phyloP scores from a whole-genome alignment of 2,888 invertebrate species.

The Exephanes ischioxanthus region DNA sequence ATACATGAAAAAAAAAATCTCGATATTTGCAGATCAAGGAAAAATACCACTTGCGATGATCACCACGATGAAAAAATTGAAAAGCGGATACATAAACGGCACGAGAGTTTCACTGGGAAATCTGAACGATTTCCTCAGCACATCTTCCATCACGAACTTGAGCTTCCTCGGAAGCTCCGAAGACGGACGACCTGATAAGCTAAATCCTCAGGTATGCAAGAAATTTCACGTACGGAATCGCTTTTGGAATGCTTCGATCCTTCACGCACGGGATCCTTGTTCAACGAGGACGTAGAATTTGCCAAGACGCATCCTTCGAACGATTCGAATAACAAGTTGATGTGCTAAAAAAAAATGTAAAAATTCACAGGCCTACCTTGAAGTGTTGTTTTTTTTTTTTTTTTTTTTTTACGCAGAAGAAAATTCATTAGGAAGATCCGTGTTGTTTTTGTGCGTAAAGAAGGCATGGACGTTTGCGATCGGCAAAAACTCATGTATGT shows the following conservation, averaged over 20 bases:
- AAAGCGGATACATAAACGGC: slow-evolving; percentile 99
- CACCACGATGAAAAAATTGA: slow-evolving; percentile 98
- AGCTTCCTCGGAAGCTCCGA: slow-evolving; percentile 98
- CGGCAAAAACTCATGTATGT: no score
- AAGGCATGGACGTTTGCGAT: no score
- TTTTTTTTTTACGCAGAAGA: no score
- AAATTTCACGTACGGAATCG: not conserved
- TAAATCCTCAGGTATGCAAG: slow-evolving; percentile 81
- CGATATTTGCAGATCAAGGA: slow-evolving; percentile 90
- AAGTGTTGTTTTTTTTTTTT: no score
- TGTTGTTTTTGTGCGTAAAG: no score
- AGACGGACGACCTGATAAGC: slow-evolving; percentile 94
- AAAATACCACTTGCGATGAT: slow-evolving; percentile 97
- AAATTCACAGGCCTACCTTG: no score
- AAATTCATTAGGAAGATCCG: no score
- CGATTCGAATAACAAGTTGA: no score
- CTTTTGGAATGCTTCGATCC: not conserved
- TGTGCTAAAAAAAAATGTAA: no score
- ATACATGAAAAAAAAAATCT: not conserved
- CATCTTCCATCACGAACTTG: slow-evolving; percentile 98
- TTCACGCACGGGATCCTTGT: no score
- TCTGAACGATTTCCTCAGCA: slow-evolving; percentile 97
- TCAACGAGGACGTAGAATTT: no score
- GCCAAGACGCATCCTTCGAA: no score
- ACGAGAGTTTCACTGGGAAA: slow-evolving; percentile 98